Evolutionary conservation across 2,113 vertebrate species (phyloP).

Genomic region (Polyodon spathula): DNA sequence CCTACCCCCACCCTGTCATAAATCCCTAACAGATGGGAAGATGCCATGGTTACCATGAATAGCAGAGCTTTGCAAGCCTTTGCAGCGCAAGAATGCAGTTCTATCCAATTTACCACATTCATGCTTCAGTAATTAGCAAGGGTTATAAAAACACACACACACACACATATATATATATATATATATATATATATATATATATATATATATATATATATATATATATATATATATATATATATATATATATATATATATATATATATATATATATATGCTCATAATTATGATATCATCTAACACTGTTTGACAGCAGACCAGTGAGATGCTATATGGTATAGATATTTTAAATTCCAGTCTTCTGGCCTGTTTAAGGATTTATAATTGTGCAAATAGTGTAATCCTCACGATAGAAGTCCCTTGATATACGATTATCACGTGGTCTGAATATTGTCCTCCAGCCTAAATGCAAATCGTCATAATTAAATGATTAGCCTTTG

Average conservation of each 20-base stretch:
- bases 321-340: conserved; percentile 4
- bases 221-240: not conserved
- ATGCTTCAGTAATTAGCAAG: not conserved
- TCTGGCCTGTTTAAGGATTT: too few relatives aligned
- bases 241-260: not conserved
- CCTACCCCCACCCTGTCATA: conserved; percentile 13
- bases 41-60: conserved; percentile 32
- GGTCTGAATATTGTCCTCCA: too few relatives aligned
- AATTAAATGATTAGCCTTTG: too few relatives aligned
- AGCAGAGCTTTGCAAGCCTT: conserved; percentile 19
- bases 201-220: not conserved
- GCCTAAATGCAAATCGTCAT: too few relatives aligned
- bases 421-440: too few relatives aligned
- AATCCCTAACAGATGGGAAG: conserved; percentile 31
- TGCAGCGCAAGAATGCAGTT: conserved; percentile 18
- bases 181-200: too few relatives aligned
- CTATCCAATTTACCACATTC: conserved; percentile 15
- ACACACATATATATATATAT: too few relatives aligned
- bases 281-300: conserved; percentile 25
- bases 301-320: conserved; percentile 3
- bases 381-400: too few relatives aligned
- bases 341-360: not conserved
- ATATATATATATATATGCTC: not conserved
- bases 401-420: too few relatives aligned
- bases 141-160: conserved; percentile 6